A percentile compares a stretch with the other conserved stretches of the same genome.
These are phyloP conservation scores for Sycophila texana DNA, from an alignment of 2,888 invertebrate genomes.

Conservation along the genomic window DNA sequence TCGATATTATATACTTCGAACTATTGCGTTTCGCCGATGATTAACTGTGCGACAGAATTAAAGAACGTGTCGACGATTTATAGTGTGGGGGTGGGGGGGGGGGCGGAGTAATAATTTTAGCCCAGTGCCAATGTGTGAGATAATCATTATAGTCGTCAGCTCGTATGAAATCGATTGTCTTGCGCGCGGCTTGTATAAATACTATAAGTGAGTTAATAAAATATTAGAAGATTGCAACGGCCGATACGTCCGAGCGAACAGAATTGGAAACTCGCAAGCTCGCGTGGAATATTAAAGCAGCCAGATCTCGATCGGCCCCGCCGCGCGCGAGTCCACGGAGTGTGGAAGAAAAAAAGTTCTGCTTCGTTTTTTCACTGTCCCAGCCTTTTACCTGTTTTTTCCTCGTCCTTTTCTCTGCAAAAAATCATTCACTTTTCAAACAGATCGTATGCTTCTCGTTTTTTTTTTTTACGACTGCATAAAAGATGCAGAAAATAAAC, in stretches of 20 bases:
- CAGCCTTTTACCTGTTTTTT: no score
- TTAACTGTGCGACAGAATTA: no score
- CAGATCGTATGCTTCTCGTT: neutral
- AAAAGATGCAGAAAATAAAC: no score
- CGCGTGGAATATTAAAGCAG: constrained; percentile 23
- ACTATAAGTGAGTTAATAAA: neutral
- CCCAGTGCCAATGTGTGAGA: neutral
- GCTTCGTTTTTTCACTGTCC: no score
- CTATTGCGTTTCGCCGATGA: no score
- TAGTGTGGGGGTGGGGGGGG: neutral
- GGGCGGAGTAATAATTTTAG: neutral
- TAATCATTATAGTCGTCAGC: neutral
- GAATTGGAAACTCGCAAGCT: constrained; percentile 12
- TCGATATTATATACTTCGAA: neutral
- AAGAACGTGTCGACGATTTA: no score
- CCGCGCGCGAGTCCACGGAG: neutral
- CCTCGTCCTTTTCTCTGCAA: no score
- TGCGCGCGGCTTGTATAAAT: neutral
- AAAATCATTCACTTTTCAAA: neutral
- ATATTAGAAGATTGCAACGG: constrained; percentile 1
- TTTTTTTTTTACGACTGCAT: neutral
- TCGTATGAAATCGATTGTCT: neutral
- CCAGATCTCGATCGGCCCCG: neutral
- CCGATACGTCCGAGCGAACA: neutral
- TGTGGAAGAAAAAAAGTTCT: neutral